Conservation (phyloP, 2,888 invertebrate genomes). For the Protodeltote pygarga region DNA sequence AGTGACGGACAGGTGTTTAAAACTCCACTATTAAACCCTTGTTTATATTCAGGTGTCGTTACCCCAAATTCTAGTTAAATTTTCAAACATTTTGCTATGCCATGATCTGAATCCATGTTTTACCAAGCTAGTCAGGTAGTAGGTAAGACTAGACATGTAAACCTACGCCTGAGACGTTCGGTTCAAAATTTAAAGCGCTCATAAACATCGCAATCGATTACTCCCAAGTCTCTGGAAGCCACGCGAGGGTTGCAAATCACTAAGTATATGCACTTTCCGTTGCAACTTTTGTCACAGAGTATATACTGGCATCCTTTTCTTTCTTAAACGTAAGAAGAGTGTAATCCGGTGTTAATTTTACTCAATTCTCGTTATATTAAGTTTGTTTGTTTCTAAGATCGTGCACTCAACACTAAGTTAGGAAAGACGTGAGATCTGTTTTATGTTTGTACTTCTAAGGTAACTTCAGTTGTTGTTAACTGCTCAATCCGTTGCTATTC, state of each 20-base stretch:
- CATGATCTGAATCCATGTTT: slow-evolving; percentile 24
- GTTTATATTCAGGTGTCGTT: slow-evolving; percentile 1
- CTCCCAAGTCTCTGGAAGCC: slow-evolving; percentile 51
- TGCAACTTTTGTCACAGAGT: slow-evolving; percentile 35
- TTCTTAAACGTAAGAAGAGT: slow-evolving; percentile 22
- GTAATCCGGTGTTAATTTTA: slow-evolving; percentile 57
- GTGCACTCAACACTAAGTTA: slow-evolving; percentile 62
- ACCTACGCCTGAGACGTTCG: slow-evolving; percentile 32
- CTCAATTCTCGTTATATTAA: slow-evolving; percentile 66
- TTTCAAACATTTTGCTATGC: slow-evolving; percentile 8
- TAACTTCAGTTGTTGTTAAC: slow-evolving; percentile 52
- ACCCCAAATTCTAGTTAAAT: slow-evolving; percentile 5
- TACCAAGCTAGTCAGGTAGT: slow-evolving; percentile 22
- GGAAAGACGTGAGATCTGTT: slow-evolving; percentile 43
- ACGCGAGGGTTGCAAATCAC: slow-evolving; percentile 56
- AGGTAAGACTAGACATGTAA: slow-evolving; percentile 30
- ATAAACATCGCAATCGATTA: slow-evolving; percentile 68
- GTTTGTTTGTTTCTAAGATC: slow-evolving; percentile 65
- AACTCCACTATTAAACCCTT: background rate
- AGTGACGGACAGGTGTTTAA: background rate
- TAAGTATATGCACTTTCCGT: slow-evolving; percentile 45
- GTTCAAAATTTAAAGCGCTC: slow-evolving; percentile 62
- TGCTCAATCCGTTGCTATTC: slow-evolving; percentile 14
- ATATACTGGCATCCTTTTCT: slow-evolving; percentile 29
- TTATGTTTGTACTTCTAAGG: slow-evolving; percentile 50